Evolutionary conservation across 1,140 invertebrate species (phyloP).

Genomic region (Drosophila repleta): DNA sequence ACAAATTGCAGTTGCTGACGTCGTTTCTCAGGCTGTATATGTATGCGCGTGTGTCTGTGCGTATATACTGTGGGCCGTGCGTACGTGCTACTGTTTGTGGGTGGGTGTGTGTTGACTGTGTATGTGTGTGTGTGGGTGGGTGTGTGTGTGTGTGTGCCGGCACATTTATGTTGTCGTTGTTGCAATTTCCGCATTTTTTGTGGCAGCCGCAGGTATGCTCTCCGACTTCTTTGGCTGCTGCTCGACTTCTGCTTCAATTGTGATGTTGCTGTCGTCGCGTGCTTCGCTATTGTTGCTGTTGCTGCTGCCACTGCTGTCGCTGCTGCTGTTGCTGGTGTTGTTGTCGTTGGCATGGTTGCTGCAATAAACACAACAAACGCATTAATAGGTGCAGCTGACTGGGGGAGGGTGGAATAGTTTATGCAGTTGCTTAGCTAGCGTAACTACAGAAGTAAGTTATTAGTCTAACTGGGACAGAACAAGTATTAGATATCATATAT

Average conservation of each 20-base stretch:
- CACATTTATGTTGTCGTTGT: slow-evolving; percentile 70
- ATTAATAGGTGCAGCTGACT: background rate
- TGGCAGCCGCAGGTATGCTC: slow-evolving; percentile 32
- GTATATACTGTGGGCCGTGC: slow-evolving; percentile 6
- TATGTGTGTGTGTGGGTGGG: slow-evolving; percentile 20
- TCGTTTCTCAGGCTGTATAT: slow-evolving; percentile 24
- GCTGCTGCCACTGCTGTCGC: slow-evolving; percentile 27
- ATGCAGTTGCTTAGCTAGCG: no score
- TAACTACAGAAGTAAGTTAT: no score
- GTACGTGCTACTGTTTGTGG: slow-evolving; percentile 13
- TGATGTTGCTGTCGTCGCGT: slow-evolving; percentile 43
- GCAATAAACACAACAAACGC: background rate
- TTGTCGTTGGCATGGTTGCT: slow-evolving; percentile 72
- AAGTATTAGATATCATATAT: background rate
- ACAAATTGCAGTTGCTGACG: slow-evolving; percentile 50
- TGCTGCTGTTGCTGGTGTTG: slow-evolving; percentile 50
- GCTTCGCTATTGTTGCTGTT: slow-evolving; percentile 21
- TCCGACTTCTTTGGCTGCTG: slow-evolving; percentile 40
- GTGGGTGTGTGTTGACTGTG: slow-evolving; percentile 8
- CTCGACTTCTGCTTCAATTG: slow-evolving; percentile 41
- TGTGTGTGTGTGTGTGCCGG: slow-evolving; percentile 21
- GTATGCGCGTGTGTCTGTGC: slow-evolving; percentile 20
- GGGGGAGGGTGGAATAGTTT: no score
- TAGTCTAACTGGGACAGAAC: no score
- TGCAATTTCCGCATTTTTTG: slow-evolving; percentile 65